A percentile compares a stretch with the other conserved stretches of the same genome.
Conservation (phyloP, 2,888 invertebrate species). For the Calliopum simillimum region DNA sequence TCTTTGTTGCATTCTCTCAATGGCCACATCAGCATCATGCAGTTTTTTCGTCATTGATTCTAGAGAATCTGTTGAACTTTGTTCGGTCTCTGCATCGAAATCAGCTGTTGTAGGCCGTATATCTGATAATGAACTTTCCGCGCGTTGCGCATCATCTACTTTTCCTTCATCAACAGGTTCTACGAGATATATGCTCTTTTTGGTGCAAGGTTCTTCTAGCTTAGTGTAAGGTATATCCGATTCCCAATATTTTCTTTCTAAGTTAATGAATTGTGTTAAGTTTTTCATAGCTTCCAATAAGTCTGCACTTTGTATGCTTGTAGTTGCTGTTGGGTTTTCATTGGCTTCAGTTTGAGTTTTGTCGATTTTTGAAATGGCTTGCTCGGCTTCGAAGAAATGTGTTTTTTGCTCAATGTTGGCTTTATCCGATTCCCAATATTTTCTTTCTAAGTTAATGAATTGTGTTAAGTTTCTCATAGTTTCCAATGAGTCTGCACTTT, state of each 20-base stretch:
- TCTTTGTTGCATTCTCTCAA: slow-evolving; percentile 57
- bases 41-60: slow-evolving; percentile 54
- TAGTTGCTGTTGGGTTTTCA: too few species aligned
- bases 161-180: slow-evolving; percentile 7
- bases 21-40: slow-evolving; percentile 54
- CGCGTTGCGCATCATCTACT: background rate
- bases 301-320: too few species aligned
- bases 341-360: too few species aligned
- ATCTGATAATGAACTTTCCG: background rate
- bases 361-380: too few species aligned
- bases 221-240: slow-evolving; percentile 42
- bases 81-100: background rate
- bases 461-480: slow-evolving; percentile 5
- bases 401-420: slow-evolving; percentile 46
- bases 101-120: background rate
- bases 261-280: slow-evolving; percentile 40
- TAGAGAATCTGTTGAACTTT: slow-evolving; percentile 47
- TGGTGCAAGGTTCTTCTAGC: slow-evolving; percentile 48
- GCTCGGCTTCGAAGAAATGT: slow-evolving; percentile 44
- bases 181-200: slow-evolving; percentile 44
- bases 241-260: slow-evolving; percentile 11
- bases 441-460: slow-evolving; percentile 37
- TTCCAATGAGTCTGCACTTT: too few species aligned
- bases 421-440: slow-evolving; percentile 13
- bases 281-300: background rate